phyloP scores from a whole-genome alignment of 2,113 vertebrate genomes.

The Ptyas mucosa region DNA sequence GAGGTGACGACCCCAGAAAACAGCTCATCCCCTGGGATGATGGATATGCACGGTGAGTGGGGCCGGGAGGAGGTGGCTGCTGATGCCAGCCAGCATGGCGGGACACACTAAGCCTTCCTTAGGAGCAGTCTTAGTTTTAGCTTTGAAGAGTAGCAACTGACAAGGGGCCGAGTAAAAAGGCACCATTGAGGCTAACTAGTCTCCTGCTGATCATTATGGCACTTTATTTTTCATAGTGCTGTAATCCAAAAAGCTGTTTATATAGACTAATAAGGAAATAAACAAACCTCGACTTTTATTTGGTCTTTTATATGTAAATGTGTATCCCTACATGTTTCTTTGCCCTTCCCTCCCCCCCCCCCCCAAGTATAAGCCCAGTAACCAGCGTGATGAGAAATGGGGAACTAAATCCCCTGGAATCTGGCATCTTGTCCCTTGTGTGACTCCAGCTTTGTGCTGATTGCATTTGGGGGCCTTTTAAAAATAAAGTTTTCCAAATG shows the following conservation, averaged over 20 bases:
- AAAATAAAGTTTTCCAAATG: neutral
- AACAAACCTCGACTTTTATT: neutral
- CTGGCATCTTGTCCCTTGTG: neutral
- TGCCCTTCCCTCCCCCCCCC: neutral
- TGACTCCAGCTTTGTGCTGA: constrained; percentile 10
- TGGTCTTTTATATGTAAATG: neutral
- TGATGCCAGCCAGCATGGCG: no score
- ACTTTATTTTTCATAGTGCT: neutral
- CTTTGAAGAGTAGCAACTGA: neutral
- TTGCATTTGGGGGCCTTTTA: neutral
- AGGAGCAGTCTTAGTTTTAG: neutral
- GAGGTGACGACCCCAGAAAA: constrained; percentile 95
- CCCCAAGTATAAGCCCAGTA: neutral
- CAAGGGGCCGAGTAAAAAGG: neutral
- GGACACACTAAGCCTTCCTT: neutral
- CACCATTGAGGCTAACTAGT: neutral
- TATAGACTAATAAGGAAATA: neutral
- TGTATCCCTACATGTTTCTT: neutral
- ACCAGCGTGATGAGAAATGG: neutral
- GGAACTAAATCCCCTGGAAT: neutral
- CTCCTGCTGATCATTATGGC: neutral
- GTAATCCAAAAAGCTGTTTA: neutral
- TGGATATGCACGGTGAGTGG: constrained; percentile 93
- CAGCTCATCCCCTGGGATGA: constrained; percentile 97
- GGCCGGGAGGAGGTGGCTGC: neutral